A percentile compares a stretch with the other conserved stretches of the same genome.
Conservation (phyloP, 2,113 vertebrate species). For the Dipodomys spectabilis region DNA sequence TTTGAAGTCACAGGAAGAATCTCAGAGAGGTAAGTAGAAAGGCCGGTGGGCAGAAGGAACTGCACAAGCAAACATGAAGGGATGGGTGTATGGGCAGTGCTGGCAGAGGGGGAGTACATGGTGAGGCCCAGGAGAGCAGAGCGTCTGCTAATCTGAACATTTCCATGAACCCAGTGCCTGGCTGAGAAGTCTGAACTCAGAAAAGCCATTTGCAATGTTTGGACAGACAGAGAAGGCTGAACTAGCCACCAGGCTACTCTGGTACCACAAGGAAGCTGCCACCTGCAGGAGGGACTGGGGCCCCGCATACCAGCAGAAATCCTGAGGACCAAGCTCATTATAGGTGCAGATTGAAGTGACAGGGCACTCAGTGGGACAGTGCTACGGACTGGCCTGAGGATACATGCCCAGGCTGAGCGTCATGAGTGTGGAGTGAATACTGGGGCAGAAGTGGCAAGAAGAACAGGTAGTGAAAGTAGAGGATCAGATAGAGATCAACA, state of each 20-base stretch:
- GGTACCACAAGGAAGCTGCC: background rate
- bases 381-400: background rate
- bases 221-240: background rate
- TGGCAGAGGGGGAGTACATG: background rate
- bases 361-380: background rate
- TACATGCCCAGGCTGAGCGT: background rate
- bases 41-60: background rate
- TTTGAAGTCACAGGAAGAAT: background rate
- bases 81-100: accelerated
- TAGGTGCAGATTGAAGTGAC: background rate
- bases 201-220: too few species aligned
- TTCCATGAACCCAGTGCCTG: background rate
- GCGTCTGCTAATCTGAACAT: background rate
- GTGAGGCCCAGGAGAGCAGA: background rate
- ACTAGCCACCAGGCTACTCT: background rate
- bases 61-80: background rate
- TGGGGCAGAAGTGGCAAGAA: background rate
- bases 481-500: background rate
- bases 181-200: background rate
- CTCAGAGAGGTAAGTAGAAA: background rate
- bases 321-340: background rate
- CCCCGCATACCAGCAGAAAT: background rate
- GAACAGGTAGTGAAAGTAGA: background rate
- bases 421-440: background rate
- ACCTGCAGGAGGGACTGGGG: background rate